Conservation (phyloP, 2,113 vertebrate genomes). For the Setophaga petechia region DNA sequence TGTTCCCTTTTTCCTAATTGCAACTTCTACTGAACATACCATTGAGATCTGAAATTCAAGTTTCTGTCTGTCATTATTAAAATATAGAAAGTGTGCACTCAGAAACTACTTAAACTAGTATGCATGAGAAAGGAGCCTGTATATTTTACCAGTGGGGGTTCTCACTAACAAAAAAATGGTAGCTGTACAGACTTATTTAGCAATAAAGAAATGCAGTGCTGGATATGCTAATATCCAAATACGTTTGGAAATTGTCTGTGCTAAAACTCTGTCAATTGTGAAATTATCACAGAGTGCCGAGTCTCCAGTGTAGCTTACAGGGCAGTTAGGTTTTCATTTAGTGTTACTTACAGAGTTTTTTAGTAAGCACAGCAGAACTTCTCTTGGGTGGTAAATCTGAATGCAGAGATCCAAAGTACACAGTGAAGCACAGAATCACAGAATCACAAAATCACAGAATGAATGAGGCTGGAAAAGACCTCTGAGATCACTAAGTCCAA, state of each 20-base stretch:
- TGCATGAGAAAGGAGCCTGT: neutral
- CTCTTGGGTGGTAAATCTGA: neutral
- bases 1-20: slow-evolving; percentile 53
- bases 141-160: neutral
- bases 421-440: neutral
- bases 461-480: neutral
- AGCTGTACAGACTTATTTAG: neutral
- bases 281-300: neutral
- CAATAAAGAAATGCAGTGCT: neutral
- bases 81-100: neutral
- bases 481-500: neutral
- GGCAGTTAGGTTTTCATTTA: neutral
- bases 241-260: neutral
- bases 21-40: slow-evolving; percentile 2
- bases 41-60: slow-evolving; percentile 25
- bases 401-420: neutral
- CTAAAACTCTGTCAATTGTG: neutral
- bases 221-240: neutral
- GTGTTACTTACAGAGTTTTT: neutral
- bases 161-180: neutral
- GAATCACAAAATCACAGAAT: neutral
- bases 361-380: neutral
- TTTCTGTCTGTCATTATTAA: neutral
- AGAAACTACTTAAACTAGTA: neutral
- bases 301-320: neutral